These are phyloP conservation scores for Tetanocera ferruginea DNA, from an alignment of 2,888 invertebrate species.

Conservation along the genomic window DNA sequence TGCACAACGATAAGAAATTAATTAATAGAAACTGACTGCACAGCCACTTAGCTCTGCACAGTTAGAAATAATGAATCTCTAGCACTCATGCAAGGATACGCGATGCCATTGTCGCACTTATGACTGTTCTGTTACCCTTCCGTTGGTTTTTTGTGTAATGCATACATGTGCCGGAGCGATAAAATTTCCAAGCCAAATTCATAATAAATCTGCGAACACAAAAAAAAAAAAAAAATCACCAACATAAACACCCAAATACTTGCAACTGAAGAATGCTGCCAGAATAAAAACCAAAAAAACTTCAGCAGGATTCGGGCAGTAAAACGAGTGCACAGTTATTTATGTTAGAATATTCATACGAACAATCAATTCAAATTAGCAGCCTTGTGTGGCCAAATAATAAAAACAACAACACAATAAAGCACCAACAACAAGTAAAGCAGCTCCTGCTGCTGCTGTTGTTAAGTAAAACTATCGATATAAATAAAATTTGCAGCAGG, in stretches of 20 bases:
- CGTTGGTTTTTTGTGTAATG: no score
- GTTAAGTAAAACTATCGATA: slow-evolving; percentile 17
- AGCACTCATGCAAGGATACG: no score
- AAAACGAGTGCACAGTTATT: neutral
- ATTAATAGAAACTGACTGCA: no score
- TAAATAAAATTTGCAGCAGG: slow-evolving; percentile 26
- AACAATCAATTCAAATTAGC: slow-evolving; percentile 35
- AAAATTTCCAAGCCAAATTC: slow-evolving; percentile 1
- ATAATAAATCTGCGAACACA: neutral
- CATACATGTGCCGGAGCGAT: neutral
- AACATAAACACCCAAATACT: neutral
- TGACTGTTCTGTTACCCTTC: no score
- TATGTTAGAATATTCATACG: slow-evolving; percentile 2
- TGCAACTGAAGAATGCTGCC: neutral
- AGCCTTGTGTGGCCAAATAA: slow-evolving; percentile 6
- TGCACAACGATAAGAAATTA: no score
- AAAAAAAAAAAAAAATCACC: neutral
- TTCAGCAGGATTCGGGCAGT: no score
- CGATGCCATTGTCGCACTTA: no score
- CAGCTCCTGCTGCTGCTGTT: neutral
- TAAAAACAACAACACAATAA: neutral
- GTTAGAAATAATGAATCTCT: no score
- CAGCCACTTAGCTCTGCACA: no score
- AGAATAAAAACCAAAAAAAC: no score
- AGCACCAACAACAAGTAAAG: slow-evolving; percentile 4